Percentiles rank a stretch among this genome's conserved stretches.
Conservation (phyloP, 1,140 invertebrate species). For the Rhynchophorus ferrugineus region DNA sequence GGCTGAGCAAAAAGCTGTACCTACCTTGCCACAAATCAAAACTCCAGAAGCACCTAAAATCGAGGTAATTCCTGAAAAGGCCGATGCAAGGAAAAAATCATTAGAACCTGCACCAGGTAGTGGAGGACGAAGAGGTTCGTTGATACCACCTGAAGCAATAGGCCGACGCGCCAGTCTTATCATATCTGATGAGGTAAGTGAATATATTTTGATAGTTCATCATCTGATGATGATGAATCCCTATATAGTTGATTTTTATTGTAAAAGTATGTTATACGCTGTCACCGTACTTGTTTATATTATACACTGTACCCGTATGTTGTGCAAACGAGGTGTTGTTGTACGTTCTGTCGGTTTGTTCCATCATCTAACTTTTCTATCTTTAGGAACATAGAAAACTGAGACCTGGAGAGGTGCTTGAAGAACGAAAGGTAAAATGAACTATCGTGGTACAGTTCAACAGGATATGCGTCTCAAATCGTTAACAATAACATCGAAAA, state of each 20-base stretch:
- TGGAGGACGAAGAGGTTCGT: constrained; percentile 68
- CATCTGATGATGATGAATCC: neutral
- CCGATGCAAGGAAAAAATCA: constrained; percentile 66
- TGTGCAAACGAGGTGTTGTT: constrained; percentile 7
- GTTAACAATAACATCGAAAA: no score
- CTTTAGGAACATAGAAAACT: constrained; percentile 61
- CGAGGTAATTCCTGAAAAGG: constrained; percentile 72
- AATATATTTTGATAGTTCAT: constrained; percentile 13
- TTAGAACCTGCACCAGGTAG: constrained; percentile 67
- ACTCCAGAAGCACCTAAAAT: constrained; percentile 75
- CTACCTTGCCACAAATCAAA: constrained; percentile 66
- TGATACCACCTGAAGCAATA: constrained; percentile 76
- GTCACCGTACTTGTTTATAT: neutral
- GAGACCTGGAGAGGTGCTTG: constrained; percentile 83
- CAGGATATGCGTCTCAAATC: constrained; percentile 12
- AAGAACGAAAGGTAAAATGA: constrained; percentile 84
- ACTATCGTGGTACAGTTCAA: constrained; percentile 5
- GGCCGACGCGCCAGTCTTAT: constrained; percentile 79
- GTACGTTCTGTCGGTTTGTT: constrained; percentile 9
- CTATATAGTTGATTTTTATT: no score
- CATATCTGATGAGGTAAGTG: constrained; percentile 84
- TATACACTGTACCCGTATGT: constrained; percentile 7
- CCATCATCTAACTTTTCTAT: constrained; percentile 30
- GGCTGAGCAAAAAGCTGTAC: constrained; percentile 32
- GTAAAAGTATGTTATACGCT: neutral